phyloP scores from a whole-genome alignment of 2,888 invertebrate species.

The Drosophila parthenogenetica region DNA sequence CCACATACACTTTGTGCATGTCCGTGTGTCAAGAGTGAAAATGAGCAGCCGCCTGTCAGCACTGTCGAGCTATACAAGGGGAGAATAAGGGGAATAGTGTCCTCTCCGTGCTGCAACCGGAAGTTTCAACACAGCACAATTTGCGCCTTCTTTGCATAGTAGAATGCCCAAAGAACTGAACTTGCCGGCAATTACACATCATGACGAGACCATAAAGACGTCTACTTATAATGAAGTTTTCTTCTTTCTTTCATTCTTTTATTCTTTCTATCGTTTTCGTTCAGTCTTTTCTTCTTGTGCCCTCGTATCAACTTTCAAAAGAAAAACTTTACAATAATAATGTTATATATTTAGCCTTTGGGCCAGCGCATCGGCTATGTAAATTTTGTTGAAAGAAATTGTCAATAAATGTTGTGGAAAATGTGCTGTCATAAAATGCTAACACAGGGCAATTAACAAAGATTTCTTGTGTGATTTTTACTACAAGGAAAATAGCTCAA shows the following conservation, averaged over 20 bases:
- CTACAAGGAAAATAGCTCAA: background rate
- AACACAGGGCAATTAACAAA: background rate
- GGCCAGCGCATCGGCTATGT: background rate
- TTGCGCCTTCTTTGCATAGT: constrained; percentile 37
- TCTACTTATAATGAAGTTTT: constrained; percentile 59
- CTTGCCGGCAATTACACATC: constrained; percentile 69
- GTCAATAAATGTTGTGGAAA: background rate
- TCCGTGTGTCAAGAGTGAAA: constrained; percentile 65
- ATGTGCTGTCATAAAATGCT: background rate
- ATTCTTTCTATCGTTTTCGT: background rate
- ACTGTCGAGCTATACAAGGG: background rate
- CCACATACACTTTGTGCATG: constrained; percentile 28
- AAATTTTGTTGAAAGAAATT: constrained; percentile 2
- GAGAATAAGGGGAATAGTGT: constrained; percentile 4
- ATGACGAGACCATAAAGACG: constrained; percentile 45
- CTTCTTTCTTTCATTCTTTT: constrained; percentile 8
- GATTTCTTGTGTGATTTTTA: background rate
- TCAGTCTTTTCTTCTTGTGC: constrained; percentile 14
- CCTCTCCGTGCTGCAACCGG: constrained; percentile 21
- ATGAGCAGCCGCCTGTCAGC: constrained; percentile 59
- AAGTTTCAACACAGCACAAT: constrained; percentile 47
- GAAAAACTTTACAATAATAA: constrained; percentile 38
- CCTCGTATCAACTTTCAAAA: constrained; percentile 18
- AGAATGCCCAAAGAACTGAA: constrained; percentile 28
- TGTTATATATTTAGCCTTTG: constrained; percentile 17